phyloP scores from a whole-genome alignment of 2,888 invertebrate species.

The Melanargia galathea region DNA sequence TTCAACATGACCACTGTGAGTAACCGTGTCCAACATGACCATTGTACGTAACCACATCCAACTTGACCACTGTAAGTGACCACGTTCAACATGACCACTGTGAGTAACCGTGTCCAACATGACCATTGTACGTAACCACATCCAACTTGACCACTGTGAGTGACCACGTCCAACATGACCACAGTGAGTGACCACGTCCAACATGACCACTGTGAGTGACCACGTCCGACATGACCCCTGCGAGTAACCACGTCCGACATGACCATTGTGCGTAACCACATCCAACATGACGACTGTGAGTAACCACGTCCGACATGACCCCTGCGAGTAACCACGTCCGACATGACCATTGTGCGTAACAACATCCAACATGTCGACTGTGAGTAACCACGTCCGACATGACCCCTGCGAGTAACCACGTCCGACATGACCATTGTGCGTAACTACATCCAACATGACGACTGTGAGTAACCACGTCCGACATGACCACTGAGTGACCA shows the following conservation, averaged over 20 bases:
- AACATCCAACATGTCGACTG: conserved; percentile 64
- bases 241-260: conserved; percentile 56
- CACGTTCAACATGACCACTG: conserved; percentile 64
- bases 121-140: no score
- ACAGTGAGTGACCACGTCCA: conserved; percentile 61
- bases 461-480: conserved; percentile 59
- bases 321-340: conserved; percentile 61
- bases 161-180: no score
- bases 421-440: conserved; percentile 66
- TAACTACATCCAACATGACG: conserved; percentile 60
- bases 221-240: conserved; percentile 64
- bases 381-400: conserved; percentile 57
- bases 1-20: conserved; percentile 66
- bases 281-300: conserved; percentile 66
- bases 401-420: no score
- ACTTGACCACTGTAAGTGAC: conserved; percentile 66
- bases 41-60: no score
- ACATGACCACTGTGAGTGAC: conserved; percentile 65
- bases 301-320: no score
- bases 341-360: conserved; percentile 64
- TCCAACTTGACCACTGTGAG: conserved; percentile 66
- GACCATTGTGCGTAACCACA: no score
- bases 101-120: no score
- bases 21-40: conserved; percentile 58
- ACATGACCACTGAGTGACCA: no score